Evolutionary conservation across 1,140 invertebrate species (phyloP).

Genomic region (Caenorhabditis elegans): DNA sequence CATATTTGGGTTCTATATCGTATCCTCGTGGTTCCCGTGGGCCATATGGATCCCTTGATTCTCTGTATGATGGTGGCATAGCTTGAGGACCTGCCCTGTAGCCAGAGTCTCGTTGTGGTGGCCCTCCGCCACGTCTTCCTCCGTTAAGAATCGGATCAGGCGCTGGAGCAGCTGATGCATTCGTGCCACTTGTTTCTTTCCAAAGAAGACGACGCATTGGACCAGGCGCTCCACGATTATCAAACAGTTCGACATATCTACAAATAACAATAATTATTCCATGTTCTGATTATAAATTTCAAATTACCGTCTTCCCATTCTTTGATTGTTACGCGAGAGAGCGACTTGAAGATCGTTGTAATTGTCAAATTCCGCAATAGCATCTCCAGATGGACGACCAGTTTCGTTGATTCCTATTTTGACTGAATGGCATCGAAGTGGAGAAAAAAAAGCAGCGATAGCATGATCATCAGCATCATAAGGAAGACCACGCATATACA

Average conservation of each 20-base stretch:
- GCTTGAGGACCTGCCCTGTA: neutral
- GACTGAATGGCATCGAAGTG: neutral
- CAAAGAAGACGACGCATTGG: conserved; percentile 33
- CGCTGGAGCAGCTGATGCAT: neutral
- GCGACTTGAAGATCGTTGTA: neutral
- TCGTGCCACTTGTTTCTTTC: conserved; percentile 19
- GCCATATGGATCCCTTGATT: neutral
- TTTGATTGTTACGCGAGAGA: conserved; percentile 14
- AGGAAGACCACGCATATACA: conserved; percentile 39
- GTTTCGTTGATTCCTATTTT: conserved; percentile 30
- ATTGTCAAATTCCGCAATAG: neutral
- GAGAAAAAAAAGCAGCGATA: conserved; percentile 32
- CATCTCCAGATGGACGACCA: conserved; percentile 38
- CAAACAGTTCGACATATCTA: conserved; percentile 41
- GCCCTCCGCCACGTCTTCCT: neutral
- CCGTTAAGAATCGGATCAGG: neutral
- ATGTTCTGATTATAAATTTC: neutral
- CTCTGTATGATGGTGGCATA: neutral
- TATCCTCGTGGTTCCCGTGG: neutral
- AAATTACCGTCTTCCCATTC: conserved; percentile 31
- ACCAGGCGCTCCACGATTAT: neutral
- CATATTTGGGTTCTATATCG: neutral
- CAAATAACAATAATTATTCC: neutral
- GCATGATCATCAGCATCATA: neutral
- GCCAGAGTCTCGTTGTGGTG: neutral